A percentile compares a stretch with the other conserved stretches of the same genome.
Evolutionary conservation across 2,797 vertebrate species (phyloP).

Genomic region (Tinamus major): DNA sequence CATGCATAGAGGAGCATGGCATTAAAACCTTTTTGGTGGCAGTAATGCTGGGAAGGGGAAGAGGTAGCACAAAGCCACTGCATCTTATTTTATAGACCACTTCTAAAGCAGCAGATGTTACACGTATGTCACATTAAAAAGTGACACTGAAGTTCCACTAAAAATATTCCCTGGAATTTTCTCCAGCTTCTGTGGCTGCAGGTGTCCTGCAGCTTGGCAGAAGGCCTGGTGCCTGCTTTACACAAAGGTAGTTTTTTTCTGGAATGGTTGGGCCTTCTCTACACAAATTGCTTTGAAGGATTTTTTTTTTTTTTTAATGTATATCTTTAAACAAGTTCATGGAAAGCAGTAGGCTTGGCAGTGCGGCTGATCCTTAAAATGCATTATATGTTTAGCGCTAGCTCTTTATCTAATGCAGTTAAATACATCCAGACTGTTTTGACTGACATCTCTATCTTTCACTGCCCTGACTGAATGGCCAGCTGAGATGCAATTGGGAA

Average conservation of each 20-base stretch:
- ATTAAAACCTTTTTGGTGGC: background rate
- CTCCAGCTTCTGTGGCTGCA: background rate
- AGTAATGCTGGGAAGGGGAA: background rate
- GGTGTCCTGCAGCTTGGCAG: background rate
- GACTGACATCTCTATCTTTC: background rate
- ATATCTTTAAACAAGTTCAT: background rate
- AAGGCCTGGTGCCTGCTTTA: background rate
- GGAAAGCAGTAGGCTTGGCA: background rate
- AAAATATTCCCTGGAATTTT: background rate
- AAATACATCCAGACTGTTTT: background rate
- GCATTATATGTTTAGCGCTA: background rate
- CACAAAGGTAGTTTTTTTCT: background rate
- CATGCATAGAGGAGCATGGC: background rate
- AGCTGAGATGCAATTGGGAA: background rate
- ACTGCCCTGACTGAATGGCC: background rate
- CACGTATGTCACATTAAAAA: background rate
- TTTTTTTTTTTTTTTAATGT: background rate
- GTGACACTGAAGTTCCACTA: background rate
- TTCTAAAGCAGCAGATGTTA: too few species aligned
- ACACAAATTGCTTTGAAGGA: background rate
- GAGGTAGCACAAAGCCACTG: background rate
- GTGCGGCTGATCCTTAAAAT: background rate
- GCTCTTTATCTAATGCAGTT: background rate
- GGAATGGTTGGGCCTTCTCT: background rate
- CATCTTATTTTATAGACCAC: background rate